Percentiles rank a stretch among this genome's conserved stretches.
These are phyloP conservation scores for Gila orcuttii DNA, from an alignment of 2,113 vertebrate genomes.

Conservation along the genomic window DNA sequence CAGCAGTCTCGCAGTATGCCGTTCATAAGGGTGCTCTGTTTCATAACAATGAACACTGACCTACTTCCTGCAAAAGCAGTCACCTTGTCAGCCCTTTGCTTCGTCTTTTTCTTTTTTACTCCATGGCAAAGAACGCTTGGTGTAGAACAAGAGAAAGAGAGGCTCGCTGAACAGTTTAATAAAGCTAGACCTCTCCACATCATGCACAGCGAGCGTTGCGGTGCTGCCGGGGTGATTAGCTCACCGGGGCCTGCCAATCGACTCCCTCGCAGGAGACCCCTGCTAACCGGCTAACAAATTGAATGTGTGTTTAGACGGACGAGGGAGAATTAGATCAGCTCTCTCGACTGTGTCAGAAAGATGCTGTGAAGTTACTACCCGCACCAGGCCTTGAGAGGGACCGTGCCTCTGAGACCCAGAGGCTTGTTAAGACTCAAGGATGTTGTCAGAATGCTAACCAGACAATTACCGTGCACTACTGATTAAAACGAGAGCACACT, in stretches of 20 bases:
- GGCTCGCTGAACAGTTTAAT: background rate
- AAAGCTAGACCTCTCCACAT: conserved; percentile 35
- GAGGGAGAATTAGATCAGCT: conserved; percentile 79
- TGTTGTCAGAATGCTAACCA: conserved; percentile 62
- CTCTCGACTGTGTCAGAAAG: conserved; percentile 77
- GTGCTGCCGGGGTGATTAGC: conserved; percentile 8
- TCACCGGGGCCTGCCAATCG: conserved; percentile 38
- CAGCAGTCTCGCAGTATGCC: background rate
- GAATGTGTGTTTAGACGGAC: conserved; percentile 80
- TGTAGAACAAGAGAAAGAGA: background rate
- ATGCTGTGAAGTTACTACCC: conserved; percentile 71
- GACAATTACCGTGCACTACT: conserved; percentile 56
- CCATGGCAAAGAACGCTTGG: background rate
- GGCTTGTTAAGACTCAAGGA: conserved; percentile 56
- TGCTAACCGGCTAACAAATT: conserved; percentile 77
- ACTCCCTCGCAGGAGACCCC: conserved; percentile 73
- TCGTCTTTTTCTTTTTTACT: conserved; percentile 35
- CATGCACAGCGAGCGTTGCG: conserved; percentile 17
- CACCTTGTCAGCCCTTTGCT: conserved; percentile 43
- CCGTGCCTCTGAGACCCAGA: conserved; percentile 49
- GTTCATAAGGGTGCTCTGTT: conserved; percentile 26
- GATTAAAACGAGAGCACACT: conserved; percentile 54
- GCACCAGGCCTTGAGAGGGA: conserved; percentile 42
- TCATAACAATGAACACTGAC: conserved; percentile 42
- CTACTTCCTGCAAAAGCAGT: conserved; percentile 43